These are phyloP conservation scores for Oriolus oriolus DNA, from an alignment of 2,113 vertebrate species.

Conservation along the genomic window DNA sequence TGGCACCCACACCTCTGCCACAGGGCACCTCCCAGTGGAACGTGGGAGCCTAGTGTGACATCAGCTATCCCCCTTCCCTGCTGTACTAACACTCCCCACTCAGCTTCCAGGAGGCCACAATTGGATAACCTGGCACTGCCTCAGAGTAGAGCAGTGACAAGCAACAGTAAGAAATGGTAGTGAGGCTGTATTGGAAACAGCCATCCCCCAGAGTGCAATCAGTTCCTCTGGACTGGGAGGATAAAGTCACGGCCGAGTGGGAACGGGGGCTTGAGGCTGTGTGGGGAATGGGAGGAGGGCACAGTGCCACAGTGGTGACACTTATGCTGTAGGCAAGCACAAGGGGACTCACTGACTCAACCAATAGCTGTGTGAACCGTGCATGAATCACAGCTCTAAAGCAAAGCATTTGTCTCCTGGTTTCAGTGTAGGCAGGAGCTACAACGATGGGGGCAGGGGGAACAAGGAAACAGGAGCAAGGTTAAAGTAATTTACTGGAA, in stretches of 20 bases:
- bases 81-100: not conserved
- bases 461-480: not conserved
- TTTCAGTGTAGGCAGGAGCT: not conserved
- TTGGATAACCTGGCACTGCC: not conserved
- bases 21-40: not conserved
- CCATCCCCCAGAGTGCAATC: not conserved
- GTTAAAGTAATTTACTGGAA: not conserved
- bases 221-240: not conserved
- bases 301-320: not conserved
- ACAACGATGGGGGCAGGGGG: not conserved
- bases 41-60: not conserved
- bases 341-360: not conserved
- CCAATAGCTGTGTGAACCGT: not conserved
- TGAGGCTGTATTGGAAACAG: not conserved
- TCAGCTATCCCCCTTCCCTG: not conserved
- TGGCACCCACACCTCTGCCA: not conserved
- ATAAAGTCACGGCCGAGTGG: not conserved
- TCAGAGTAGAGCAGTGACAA: not conserved
- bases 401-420: not conserved
- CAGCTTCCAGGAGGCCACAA: not conserved
- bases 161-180: fast-evolving
- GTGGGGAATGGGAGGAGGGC: not conserved
- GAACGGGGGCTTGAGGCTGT: not conserved
- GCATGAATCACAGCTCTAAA: not conserved
- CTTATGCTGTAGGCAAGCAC: not conserved